A percentile compares a stretch with the other conserved stretches of the same genome.
phyloP scores from a whole-genome alignment of 2,888 invertebrate species.

The Sphecodes monilicornis region DNA sequence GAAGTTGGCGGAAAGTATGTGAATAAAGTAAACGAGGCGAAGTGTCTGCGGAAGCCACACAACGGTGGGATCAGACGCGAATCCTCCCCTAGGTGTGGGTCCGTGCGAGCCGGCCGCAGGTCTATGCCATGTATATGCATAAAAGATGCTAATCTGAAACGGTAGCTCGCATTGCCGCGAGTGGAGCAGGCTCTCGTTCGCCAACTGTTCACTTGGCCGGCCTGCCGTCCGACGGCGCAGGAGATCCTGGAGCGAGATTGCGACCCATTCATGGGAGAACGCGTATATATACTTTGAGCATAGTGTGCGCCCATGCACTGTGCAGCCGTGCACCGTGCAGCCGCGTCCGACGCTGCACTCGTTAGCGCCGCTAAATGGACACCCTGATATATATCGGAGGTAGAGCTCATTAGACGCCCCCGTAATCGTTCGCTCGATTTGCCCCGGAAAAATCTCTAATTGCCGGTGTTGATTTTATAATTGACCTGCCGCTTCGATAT shows the following conservation, averaged over 20 bases:
- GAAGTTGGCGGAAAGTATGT: not conserved
- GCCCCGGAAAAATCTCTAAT: slow-evolving; percentile 53
- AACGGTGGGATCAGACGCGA: slow-evolving; percentile 28
- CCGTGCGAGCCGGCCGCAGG: slow-evolving; percentile 57
- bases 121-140: slow-evolving; percentile 70
- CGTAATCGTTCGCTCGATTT: slow-evolving; percentile 61
- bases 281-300: slow-evolving; percentile 53
- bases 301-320: not conserved
- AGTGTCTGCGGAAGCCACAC: slow-evolving; percentile 3
- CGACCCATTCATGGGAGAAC: slow-evolving; percentile 70
- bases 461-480: slow-evolving; percentile 59
- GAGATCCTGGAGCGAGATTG: slow-evolving; percentile 79
- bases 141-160: slow-evolving; percentile 81
- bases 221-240: slow-evolving; percentile 66
- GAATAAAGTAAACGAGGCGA: slow-evolving; percentile 13
- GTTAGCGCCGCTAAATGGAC: slow-evolving; percentile 79
- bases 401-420: slow-evolving; percentile 64
- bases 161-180: slow-evolving; percentile 80
- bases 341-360: slow-evolving; percentile 63
- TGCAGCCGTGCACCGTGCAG: not conserved
- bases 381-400: slow-evolving; percentile 70
- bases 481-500: slow-evolving; percentile 17
- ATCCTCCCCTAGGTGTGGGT: slow-evolving; percentile 26
- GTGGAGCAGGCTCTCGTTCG: slow-evolving; percentile 74
- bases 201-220: slow-evolving; percentile 67